Percentiles rank a stretch among this genome's conserved stretches.
These are phyloP conservation scores for Meloidogyne hapla DNA, from an alignment of 1,140 invertebrate genomes.

Conservation along the genomic window DNA sequence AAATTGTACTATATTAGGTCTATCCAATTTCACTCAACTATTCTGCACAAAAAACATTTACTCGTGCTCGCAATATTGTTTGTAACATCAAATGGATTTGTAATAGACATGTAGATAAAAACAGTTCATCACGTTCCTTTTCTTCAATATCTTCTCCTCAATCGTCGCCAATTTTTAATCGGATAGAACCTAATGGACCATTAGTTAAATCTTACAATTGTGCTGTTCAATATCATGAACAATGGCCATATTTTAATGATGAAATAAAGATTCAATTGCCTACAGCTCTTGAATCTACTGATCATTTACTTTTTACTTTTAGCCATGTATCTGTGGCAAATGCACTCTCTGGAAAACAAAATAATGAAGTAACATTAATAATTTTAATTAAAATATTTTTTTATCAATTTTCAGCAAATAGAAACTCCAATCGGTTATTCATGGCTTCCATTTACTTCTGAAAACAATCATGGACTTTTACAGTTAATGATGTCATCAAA, in stretches of 20 bases:
- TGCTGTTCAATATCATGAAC: slow-evolving; percentile 49
- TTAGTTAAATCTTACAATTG: slow-evolving; percentile 37
- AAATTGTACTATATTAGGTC: slow-evolving; percentile 12
- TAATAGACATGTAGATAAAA: neutral
- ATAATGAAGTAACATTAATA: slow-evolving; percentile 6
- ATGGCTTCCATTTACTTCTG: slow-evolving; percentile 41
- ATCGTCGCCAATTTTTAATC: slow-evolving; percentile 36
- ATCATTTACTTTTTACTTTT: slow-evolving; percentile 50
- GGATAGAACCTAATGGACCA: slow-evolving; percentile 32
- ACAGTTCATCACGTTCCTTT: neutral
- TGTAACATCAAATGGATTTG: slow-evolving; percentile 29
- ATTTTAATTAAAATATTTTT: neutral
- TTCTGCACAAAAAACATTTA: slow-evolving; percentile 46
- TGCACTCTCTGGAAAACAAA: slow-evolving; percentile 37
- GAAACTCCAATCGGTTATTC: slow-evolving; percentile 47
- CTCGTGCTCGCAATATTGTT: slow-evolving; percentile 45
- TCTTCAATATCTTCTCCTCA: neutral
- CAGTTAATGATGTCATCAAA: slow-evolving; percentile 41
- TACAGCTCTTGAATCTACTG: slow-evolving; percentile 23
- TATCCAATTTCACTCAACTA: slow-evolving; percentile 42
- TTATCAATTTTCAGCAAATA: slow-evolving; percentile 24
- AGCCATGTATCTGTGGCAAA: slow-evolving; percentile 45
- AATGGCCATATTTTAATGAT: slow-evolving; percentile 44
- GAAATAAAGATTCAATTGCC: slow-evolving; percentile 49
- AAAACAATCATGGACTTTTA: slow-evolving; percentile 9